Evolutionary conservation across 1,140 invertebrate genomes (phyloP).

Genomic region (Ceratosolen solmsi): DNA sequence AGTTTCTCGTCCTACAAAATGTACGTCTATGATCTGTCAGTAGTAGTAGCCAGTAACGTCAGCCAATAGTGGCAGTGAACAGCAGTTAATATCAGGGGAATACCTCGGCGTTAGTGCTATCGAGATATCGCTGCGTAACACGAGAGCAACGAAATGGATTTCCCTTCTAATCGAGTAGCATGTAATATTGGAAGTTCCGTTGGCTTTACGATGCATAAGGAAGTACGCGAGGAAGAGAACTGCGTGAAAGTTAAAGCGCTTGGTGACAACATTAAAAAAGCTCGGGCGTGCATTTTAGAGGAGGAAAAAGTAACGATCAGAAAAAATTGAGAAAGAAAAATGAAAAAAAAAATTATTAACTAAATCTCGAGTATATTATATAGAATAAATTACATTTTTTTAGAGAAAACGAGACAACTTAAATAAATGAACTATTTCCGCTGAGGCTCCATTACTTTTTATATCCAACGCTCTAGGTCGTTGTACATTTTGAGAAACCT

Average conservation of each 20-base stretch:
- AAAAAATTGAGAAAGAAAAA: constrained; percentile 31
- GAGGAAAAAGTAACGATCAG: neutral
- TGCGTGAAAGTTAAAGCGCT: neutral
- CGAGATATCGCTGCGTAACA: neutral
- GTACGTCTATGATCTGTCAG: neutral
- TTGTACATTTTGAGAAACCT: neutral
- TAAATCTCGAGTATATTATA: too few relatives aligned
- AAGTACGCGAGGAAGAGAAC: neutral
- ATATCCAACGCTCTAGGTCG: neutral
- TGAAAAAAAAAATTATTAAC: constrained; percentile 38
- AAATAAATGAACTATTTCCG: constrained; percentile 35
- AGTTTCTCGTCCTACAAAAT: constrained; percentile 37
- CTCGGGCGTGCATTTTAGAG: too few relatives aligned
- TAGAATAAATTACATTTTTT: constrained; percentile 13
- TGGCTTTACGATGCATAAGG: neutral
- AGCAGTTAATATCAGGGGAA: constrained; percentile 1
- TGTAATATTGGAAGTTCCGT: constrained; percentile 13
- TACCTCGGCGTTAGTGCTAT: neutral
- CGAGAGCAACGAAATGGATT: neutral
- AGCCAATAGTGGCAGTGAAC: neutral
- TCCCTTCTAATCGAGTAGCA: constrained; percentile 29
- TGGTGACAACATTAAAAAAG: neutral
- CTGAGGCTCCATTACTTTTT: constrained; percentile 17
- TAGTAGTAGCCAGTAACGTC: neutral
- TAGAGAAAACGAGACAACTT: constrained; percentile 5